A percentile compares a stretch with the other conserved stretches of the same genome.
Conservation (phyloP, 2,888 invertebrate genomes). For the Ophonus ardosiacus region DNA sequence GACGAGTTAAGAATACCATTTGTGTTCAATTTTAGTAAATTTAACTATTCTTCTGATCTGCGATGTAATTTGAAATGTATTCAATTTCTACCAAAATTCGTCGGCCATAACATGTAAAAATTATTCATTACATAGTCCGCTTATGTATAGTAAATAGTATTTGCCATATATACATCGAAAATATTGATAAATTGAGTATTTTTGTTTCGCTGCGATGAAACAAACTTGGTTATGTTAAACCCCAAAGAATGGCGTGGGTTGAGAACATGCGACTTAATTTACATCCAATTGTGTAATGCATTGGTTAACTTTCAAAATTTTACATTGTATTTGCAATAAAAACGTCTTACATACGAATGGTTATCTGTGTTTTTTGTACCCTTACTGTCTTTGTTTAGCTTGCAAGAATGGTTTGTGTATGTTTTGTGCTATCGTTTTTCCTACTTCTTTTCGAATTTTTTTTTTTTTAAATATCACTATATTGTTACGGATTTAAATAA, state of each 20-base stretch:
- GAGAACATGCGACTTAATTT: slow-evolving; percentile 53
- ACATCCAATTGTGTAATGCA: slow-evolving; percentile 59
- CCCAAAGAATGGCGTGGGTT: slow-evolving; percentile 38
- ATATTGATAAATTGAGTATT: slow-evolving; percentile 55
- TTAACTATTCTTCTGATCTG: neutral
- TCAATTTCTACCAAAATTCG: slow-evolving; percentile 46
- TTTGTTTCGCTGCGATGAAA: slow-evolving; percentile 40
- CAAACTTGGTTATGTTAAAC: slow-evolving; percentile 50
- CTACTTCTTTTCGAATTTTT: neutral
- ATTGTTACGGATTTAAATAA: too few relatives aligned
- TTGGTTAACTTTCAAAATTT: slow-evolving; percentile 72
- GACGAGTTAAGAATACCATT: too few relatives aligned
- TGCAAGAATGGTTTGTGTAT: neutral
- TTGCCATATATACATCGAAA: slow-evolving; percentile 74
- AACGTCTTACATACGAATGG: slow-evolving; percentile 61
- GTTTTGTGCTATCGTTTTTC: neutral
- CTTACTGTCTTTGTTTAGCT: neutral
- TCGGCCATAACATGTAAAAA: slow-evolving; percentile 61
- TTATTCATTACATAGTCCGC: slow-evolving; percentile 61
- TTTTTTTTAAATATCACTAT: neutral
- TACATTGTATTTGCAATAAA: slow-evolving; percentile 75
- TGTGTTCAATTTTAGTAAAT: neutral
- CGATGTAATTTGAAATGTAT: neutral
- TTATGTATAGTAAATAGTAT: slow-evolving; percentile 69
- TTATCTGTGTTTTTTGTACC: neutral